Evolutionary conservation across 2,113 vertebrate genomes (phyloP).

Genomic region (Gymnarchus niloticus): DNA sequence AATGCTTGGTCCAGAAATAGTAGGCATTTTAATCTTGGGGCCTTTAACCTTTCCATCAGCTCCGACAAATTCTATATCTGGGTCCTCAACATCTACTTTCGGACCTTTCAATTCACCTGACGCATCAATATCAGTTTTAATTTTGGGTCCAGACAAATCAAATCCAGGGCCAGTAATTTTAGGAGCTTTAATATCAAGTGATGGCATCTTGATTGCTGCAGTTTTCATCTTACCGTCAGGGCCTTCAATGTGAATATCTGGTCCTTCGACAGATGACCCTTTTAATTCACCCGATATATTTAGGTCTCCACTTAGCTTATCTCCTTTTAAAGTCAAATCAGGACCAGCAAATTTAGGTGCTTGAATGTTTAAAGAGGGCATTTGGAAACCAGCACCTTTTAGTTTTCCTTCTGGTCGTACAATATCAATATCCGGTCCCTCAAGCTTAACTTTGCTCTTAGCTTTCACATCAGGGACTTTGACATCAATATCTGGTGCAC

Average conservation of each 20-base stretch:
- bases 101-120: slow-evolving; percentile 33
- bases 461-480: slow-evolving; percentile 34
- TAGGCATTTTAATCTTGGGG: slow-evolving; percentile 56
- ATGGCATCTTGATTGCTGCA: slow-evolving; percentile 57
- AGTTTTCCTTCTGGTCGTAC: slow-evolving; percentile 33
- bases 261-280: slow-evolving; percentile 27
- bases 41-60: slow-evolving; percentile 53
- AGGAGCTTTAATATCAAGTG: slow-evolving; percentile 47
- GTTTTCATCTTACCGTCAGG: slow-evolving; percentile 50
- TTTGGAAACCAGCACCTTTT: slow-evolving; percentile 47
- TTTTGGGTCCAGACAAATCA: slow-evolving; percentile 51
- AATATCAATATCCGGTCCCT: neutral
- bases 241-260: slow-evolving; percentile 30
- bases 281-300: slow-evolving; percentile 46
- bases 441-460: slow-evolving; percentile 31
- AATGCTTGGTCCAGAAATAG: slow-evolving; percentile 34
- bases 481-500: slow-evolving; percentile 28
- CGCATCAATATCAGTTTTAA: slow-evolving; percentile 42
- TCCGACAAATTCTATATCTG: slow-evolving; percentile 45
- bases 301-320: slow-evolving; percentile 48
- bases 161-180: slow-evolving; percentile 41
- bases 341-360: slow-evolving; percentile 29
- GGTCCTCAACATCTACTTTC: slow-evolving; percentile 56
- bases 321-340: slow-evolving; percentile 23
- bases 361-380: slow-evolving; percentile 50